Evolutionary conservation across 1,140 invertebrate species (phyloP).

Genomic region (Drosophila orena): DNA sequence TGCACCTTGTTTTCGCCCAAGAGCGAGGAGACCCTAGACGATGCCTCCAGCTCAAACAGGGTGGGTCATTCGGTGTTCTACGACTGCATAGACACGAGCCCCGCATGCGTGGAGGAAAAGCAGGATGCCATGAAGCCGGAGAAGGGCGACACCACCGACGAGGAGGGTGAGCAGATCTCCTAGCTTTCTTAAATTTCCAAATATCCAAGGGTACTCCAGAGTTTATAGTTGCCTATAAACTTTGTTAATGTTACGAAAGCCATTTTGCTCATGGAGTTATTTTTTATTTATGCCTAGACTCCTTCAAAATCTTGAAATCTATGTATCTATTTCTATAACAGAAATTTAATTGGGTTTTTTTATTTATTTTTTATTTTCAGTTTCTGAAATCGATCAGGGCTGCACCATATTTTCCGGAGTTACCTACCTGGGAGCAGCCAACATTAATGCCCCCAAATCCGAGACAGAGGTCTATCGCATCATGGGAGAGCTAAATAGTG

Average conservation of each 20-base stretch:
- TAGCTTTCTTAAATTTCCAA: background rate
- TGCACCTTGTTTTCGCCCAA: slow-evolving; percentile 68
- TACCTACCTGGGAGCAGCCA: slow-evolving; percentile 96
- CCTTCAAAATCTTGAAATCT: too few species aligned
- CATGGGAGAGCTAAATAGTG: slow-evolving; percentile 94
- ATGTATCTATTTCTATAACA: too few species aligned
- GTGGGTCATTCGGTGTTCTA: slow-evolving; percentile 86
- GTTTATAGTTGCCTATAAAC: too few species aligned
- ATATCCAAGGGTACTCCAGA: background rate
- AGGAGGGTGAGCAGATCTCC: slow-evolving; percentile 86
- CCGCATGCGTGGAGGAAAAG: slow-evolving; percentile 88
- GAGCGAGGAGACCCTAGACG: slow-evolving; percentile 69
- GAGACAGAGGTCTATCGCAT: slow-evolving; percentile 98
- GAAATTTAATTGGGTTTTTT: too few species aligned
- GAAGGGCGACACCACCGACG: slow-evolving; percentile 87
- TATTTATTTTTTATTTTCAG: slow-evolving; percentile 59
- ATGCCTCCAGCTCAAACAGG: slow-evolving; percentile 77
- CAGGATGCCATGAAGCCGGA: slow-evolving; percentile 91
- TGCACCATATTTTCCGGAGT: slow-evolving; percentile 97
- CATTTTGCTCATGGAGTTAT: too few species aligned
- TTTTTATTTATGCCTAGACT: background rate
- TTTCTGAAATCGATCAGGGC: slow-evolving; percentile 92
- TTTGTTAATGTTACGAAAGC: too few species aligned
- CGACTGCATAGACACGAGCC: slow-evolving; percentile 85
- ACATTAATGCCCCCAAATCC: slow-evolving; percentile 96